These are phyloP conservation scores for Corbicula japonica DNA, from an alignment of 2,888 invertebrate genomes.

Conservation along the genomic window DNA sequence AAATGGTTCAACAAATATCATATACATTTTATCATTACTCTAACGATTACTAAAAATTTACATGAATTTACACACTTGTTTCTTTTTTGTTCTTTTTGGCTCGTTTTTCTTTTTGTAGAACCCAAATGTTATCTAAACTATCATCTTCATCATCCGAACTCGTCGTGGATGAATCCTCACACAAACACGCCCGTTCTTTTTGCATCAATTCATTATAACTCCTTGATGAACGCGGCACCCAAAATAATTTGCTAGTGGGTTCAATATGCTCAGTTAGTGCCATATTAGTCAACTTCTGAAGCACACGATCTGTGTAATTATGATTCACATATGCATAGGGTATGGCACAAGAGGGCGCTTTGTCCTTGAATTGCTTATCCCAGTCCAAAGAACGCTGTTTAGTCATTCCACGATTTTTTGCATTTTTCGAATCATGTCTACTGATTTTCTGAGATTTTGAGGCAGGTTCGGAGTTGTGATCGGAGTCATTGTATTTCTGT, in stretches of 20 bases:
- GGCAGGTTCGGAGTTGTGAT: slow-evolving; percentile 82
- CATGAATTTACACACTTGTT: slow-evolving; percentile 84
- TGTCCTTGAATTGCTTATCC: slow-evolving; percentile 80
- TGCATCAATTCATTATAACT: slow-evolving; percentile 72
- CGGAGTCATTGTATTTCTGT: slow-evolving; percentile 75
- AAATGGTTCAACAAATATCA: no score
- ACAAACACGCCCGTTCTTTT: slow-evolving; percentile 66
- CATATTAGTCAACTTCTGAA: slow-evolving; percentile 80
- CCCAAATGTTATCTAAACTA: slow-evolving; percentile 81
- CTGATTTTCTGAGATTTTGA: slow-evolving; percentile 70
- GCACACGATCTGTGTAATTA: slow-evolving; percentile 80
- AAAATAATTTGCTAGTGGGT: slow-evolving; percentile 74
- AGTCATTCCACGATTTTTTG: slow-evolving; percentile 72
- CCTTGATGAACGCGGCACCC: slow-evolving; percentile 81
- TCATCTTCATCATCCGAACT: slow-evolving; percentile 78
- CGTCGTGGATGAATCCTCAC: slow-evolving; percentile 78
- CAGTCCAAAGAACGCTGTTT: slow-evolving; percentile 81
- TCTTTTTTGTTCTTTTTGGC: slow-evolving; percentile 82
- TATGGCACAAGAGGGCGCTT: slow-evolving; percentile 71
- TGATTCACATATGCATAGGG: slow-evolving; percentile 84
- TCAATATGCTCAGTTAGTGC: slow-evolving; percentile 72
- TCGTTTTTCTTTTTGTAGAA: slow-evolving; percentile 76
- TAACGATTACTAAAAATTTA: no score
- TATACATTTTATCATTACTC: no score
- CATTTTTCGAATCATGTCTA: slow-evolving; percentile 69